Evolutionary conservation across 2,888 invertebrate genomes (phyloP), one percentile per base, ranked within the genome.

Genomic region (Eilema sororculum): DNA sequence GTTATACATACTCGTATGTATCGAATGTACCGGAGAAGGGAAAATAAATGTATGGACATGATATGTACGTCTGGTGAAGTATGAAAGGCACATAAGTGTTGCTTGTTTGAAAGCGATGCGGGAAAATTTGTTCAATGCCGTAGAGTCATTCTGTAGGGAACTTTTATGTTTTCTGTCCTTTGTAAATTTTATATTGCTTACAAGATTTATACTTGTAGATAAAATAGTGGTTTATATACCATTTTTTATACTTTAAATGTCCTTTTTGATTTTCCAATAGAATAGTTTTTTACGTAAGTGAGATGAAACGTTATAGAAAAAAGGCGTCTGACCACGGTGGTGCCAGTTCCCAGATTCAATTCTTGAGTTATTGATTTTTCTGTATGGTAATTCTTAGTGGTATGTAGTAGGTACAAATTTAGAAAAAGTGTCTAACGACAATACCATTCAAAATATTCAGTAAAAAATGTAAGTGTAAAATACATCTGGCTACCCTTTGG

Each of bases 31-130:
- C 30, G 57, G 22, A 28, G 58, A 65, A 57, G 58, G 28, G 69
- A 46, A 70, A 22, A 61, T 30, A 61, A 33, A 59, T 20, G 30
- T 60, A 61, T 61, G 37, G 6, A 25, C 16, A 62, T 9, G 24
- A 25, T 25, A 62, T 58, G 58, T 46, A 59, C 63, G 66, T 67
- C 66, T 66, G 65, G 24, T 56, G 20, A 78, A 76, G 68, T 77
- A 82, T 73, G 66, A 69, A 70, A 72, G 67, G 71, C 68, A 80
- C 67, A 76, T 80, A 76, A 76, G 64, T 69, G 59, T 61, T 58
- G 76, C 83, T 80, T 82, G 78, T 80, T 72, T 37, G 59, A 37
- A 61, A 24, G 57, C 61, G 70, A 73, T 79, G 77, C 37, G 72
- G 33, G 67, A 68, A 70, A 69, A 76, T 74, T 79, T 76, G 69